These are phyloP conservation scores for Sebastes steindachneri DNA, from an alignment of 2,797 vertebrate genomes.

Conservation along the genomic window DNA sequence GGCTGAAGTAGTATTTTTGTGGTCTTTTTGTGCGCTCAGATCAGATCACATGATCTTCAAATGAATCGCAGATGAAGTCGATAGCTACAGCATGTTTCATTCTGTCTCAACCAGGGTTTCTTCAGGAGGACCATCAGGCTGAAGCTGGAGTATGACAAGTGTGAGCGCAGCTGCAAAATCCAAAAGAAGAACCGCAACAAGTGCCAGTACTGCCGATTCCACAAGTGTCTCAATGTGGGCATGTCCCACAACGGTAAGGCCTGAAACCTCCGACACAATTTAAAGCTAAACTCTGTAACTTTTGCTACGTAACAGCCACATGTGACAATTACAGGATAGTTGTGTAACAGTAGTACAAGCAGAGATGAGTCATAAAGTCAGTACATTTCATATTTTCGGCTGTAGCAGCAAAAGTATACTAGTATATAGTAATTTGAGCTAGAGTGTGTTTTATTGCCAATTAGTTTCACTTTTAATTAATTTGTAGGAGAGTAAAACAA, in stretches of 20 bases:
- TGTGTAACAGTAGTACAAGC: not conserved
- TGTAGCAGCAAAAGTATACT: not conserved
- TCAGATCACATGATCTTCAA: not conserved
- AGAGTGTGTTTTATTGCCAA: not conserved
- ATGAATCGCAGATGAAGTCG: not conserved
- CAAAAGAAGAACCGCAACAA: slow-evolving; percentile 97
- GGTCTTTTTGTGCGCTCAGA: not conserved
- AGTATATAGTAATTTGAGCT: not conserved
- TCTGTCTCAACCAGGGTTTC: slow-evolving; percentile 86
- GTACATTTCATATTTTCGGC: no score
- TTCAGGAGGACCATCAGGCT: slow-evolving; percentile 94
- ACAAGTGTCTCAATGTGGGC: slow-evolving; percentile 95
- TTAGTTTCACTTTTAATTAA: not conserved
- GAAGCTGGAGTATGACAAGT: slow-evolving; percentile 92
- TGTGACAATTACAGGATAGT: not conserved
- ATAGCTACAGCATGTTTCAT: not conserved
- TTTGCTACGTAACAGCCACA: not conserved
- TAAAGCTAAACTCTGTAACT: not conserved
- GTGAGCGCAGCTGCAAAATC: slow-evolving; percentile 92
- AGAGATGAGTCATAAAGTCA: not conserved
- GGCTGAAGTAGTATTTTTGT: not conserved
- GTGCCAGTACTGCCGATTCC: slow-evolving; percentile 96
- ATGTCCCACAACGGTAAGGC: slow-evolving; percentile 97
- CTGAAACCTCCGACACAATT: not conserved
- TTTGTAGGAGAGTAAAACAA: not conserved